phyloP scores from a whole-genome alignment of 2,888 invertebrate genomes.

The Protodeltote pygarga region DNA sequence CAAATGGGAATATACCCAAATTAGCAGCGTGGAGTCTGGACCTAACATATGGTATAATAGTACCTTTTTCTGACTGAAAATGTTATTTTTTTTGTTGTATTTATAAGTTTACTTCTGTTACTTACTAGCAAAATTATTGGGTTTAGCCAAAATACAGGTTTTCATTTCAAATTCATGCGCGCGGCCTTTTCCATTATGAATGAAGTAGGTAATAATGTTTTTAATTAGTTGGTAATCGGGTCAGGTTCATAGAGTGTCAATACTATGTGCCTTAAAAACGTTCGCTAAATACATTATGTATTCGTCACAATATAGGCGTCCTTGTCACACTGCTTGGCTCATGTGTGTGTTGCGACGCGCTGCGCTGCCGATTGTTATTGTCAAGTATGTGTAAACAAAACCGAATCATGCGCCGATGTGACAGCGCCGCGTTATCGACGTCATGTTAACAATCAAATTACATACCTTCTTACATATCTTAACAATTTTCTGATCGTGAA shows the following conservation, averaged over 20 bases:
- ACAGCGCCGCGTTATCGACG: slow-evolving; percentile 49
- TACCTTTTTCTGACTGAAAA: too few relatives aligned
- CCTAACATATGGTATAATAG: too few relatives aligned
- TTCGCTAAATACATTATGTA: slow-evolving; percentile 30
- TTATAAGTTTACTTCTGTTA: too few relatives aligned
- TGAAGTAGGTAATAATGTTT: slow-evolving; percentile 41
- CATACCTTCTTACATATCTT: slow-evolving; percentile 18
- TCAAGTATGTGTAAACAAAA: slow-evolving; percentile 73
- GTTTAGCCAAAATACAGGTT: slow-evolving; percentile 33
- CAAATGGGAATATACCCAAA: too few relatives aligned
- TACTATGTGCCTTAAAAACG: slow-evolving; percentile 44
- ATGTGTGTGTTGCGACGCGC: slow-evolving; percentile 46
- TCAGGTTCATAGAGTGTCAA: slow-evolving; percentile 49
- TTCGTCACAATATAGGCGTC: slow-evolving; percentile 44
- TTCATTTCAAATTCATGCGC: slow-evolving; percentile 25
- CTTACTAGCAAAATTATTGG: slow-evolving; percentile 5
- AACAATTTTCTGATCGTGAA: slow-evolving; percentile 6
- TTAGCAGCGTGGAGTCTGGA: too few relatives aligned
- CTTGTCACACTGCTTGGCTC: slow-evolving; percentile 49
- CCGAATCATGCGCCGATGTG: slow-evolving; percentile 60
- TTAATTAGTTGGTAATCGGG: slow-evolving; percentile 55
- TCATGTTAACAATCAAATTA: slow-evolving; percentile 39
- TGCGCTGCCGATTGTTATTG: slow-evolving; percentile 68
- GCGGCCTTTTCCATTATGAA: slow-evolving; percentile 39
- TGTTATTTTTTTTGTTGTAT: too few relatives aligned